phyloP scores from a whole-genome alignment of 2,797 vertebrate species.

The Leucoraja ocellata region DNA sequence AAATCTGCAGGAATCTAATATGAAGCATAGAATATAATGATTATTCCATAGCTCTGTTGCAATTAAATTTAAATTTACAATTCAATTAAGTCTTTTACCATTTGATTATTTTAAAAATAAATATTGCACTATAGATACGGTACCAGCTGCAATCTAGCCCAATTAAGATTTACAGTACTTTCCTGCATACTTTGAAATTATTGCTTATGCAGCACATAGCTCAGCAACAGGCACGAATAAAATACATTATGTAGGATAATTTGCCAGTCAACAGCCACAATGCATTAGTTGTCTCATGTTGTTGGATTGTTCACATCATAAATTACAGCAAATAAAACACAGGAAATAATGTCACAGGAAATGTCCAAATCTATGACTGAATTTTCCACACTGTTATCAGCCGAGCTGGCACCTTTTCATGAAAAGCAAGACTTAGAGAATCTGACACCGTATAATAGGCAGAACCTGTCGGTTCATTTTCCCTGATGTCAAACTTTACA shows the following conservation, averaged over 20 bases:
- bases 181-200: background rate
- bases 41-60: background rate
- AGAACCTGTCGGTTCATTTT: background rate
- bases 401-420: background rate
- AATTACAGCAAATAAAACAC: background rate
- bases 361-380: background rate
- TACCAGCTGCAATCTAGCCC: background rate
- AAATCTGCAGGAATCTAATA: background rate
- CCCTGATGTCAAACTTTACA: background rate
- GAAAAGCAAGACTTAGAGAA: background rate
- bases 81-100: background rate
- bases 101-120: background rate
- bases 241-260: background rate
- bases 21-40: background rate
- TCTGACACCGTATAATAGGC: background rate
- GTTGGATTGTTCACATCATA: background rate
- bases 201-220: background rate
- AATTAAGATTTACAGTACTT: background rate
- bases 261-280: background rate
- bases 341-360: background rate
- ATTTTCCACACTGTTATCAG: background rate
- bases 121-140: background rate
- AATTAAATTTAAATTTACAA: constrained; percentile 11
- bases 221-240: background rate
- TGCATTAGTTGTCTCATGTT: background rate